These are phyloP conservation scores for Melanerpes aurifrons DNA, from an alignment of 2,113 vertebrate genomes.

Conservation along the genomic window DNA sequence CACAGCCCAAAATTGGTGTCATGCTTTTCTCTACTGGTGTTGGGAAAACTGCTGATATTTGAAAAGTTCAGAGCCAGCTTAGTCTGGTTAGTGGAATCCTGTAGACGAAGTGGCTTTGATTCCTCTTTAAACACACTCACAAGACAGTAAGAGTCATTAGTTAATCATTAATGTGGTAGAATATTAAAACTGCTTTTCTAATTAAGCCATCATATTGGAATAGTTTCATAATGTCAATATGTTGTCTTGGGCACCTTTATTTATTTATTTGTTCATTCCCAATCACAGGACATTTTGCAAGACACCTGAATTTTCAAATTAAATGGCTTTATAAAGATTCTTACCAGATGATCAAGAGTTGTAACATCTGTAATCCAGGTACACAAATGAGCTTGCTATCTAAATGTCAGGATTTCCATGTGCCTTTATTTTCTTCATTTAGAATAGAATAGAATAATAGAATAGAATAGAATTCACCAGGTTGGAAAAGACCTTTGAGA, in stretches of 20 bases:
- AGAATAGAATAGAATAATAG: background rate
- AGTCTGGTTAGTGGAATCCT: background rate
- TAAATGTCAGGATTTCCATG: conserved; percentile 20
- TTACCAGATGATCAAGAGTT: background rate
- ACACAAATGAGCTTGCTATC: background rate
- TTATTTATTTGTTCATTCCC: conserved; percentile 9
- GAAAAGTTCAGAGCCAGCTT: conserved; percentile 33
- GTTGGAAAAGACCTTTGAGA: no score
- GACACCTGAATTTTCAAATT: conserved; percentile 16
- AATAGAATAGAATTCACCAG: no score
- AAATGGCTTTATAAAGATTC: background rate
- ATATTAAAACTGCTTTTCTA: conserved; percentile 48
- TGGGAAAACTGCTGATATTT: conserved; percentile 30
- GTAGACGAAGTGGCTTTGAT: conserved; percentile 22
- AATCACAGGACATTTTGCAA: background rate
- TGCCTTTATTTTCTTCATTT: background rate
- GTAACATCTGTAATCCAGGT: conserved; percentile 9
- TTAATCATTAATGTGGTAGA: conserved; percentile 34
- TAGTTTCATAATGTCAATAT: conserved; percentile 30
- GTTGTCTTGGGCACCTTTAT: background rate
- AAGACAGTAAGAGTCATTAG: background rate
- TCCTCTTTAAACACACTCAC: conserved; percentile 3
- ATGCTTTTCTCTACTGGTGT: conserved; percentile 6
- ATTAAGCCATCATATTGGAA: conserved; percentile 36
- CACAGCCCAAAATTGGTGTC: background rate